A percentile compares a stretch with the other conserved stretches of the same genome.
Conservation (phyloP, 2,113 vertebrate genomes). For the Plotosus lineatus region DNA sequence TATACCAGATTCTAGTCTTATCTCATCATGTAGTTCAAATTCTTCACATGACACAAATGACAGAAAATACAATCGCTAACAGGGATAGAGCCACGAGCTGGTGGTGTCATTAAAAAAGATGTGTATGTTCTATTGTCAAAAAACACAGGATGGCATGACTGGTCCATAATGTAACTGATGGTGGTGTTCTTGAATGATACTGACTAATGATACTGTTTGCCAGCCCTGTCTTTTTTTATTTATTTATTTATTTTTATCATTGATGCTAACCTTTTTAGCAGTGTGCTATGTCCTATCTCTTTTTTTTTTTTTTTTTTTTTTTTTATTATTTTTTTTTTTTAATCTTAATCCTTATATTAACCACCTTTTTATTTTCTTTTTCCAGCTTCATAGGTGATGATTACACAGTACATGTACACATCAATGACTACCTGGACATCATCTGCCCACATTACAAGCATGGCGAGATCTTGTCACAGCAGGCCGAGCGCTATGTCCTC, state of each 20-base stretch:
- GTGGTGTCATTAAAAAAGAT: conserved; percentile 2
- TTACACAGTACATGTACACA: conserved; percentile 79
- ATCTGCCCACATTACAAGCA: conserved; percentile 89
- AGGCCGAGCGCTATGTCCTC: conserved; percentile 88
- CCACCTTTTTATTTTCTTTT: not conserved
- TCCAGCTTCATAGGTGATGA: conserved; percentile 80
- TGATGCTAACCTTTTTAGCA: not conserved
- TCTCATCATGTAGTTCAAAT: not conserved
- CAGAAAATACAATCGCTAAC: conserved; percentile 40
- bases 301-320: conserved; percentile 9
- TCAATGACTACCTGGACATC: conserved; percentile 94
- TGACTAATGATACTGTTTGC: too few species aligned
- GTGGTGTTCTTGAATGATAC: too few species aligned
- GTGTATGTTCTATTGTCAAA: conserved; percentile 13
- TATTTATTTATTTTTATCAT: not conserved
- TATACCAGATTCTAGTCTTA: not conserved
- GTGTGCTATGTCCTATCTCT: too few species aligned
- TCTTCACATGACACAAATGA: not conserved
- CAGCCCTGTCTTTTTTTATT: too few species aligned
- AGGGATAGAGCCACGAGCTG: conserved; percentile 43
- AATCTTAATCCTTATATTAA: not conserved
- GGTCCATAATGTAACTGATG: conserved; percentile 12
- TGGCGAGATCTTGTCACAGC: conserved; percentile 64
- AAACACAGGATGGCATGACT: conserved; percentile 23
- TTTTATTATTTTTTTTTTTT: not conserved